Conservation (phyloP, 2,113 vertebrate genomes). For the Edolisoma coerulescens region DNA sequence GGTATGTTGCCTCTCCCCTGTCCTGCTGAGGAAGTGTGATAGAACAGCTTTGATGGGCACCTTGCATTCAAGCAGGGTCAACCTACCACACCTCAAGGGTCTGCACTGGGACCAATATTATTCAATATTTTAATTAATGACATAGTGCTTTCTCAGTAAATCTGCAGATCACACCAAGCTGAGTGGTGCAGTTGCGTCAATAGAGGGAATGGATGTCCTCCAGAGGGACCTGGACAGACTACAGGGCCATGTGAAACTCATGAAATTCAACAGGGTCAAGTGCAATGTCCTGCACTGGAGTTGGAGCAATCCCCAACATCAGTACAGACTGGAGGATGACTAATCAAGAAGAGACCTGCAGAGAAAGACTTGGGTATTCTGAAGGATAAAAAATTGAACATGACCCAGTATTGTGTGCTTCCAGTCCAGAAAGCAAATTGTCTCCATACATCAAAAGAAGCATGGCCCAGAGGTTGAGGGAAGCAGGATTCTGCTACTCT, state of each 20-base stretch:
- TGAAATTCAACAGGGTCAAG: not conserved
- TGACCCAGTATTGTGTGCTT: not conserved
- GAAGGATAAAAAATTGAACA: not conserved
- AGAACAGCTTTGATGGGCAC: not conserved
- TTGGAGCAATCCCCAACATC: not conserved
- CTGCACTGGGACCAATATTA: not conserved
- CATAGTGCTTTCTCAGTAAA: not conserved
- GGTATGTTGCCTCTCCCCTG: not conserved
- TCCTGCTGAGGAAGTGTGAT: not conserved
- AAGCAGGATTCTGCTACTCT: not conserved
- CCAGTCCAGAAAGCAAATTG: rapidly evolving
- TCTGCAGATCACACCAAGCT: not conserved
- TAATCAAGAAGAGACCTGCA: not conserved
- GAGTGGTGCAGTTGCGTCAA: not conserved
- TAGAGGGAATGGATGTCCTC: not conserved
- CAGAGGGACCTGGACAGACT: not conserved
- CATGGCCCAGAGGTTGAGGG: not conserved
- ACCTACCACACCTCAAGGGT: not conserved
- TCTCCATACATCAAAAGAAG: not conserved
- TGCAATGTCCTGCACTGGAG: not conserved
- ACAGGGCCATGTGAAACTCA: not conserved
- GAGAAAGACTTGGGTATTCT: not conserved
- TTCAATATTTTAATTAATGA: not conserved
- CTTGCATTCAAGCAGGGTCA: not conserved
- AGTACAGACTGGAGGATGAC: not conserved